Percentiles rank a stretch among this genome's conserved stretches.
These are phyloP conservation scores for Scomber japonicus DNA, from an alignment of 2,113 vertebrate species.

Conservation along the genomic window DNA sequence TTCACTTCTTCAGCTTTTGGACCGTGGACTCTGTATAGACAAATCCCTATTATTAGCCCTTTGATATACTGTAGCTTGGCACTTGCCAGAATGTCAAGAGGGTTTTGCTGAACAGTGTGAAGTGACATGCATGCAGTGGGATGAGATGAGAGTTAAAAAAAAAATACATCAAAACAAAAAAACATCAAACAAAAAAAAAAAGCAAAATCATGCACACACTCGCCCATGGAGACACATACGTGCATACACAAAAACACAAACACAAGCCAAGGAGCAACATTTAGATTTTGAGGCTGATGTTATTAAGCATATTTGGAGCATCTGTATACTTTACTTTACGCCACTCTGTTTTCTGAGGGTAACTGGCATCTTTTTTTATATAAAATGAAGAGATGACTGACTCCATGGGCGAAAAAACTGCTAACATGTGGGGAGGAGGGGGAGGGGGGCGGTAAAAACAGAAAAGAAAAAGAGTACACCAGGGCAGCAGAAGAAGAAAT, in stretches of 20 bases:
- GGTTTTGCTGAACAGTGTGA: conserved; percentile 30
- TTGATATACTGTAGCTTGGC: conserved; percentile 20
- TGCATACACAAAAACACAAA: neutral
- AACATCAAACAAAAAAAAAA: too few relatives aligned
- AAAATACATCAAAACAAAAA: too few relatives aligned
- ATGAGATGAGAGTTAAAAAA: conserved; percentile 3
- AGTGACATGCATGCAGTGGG: conserved; percentile 24
- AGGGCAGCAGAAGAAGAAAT: conserved; percentile 42
- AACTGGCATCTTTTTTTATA: conserved; percentile 40
- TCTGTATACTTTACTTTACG: conserved; percentile 10
- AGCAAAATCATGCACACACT: neutral
- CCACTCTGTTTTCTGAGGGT: conserved; percentile 21
- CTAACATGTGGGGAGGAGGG: neutral
- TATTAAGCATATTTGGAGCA: conserved; percentile 22
- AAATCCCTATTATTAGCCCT: conserved; percentile 50
- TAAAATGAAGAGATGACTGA: conserved; percentile 33
- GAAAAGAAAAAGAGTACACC: conserved; percentile 11
- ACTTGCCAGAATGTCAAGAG: conserved; percentile 33
- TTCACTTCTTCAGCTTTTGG: conserved; percentile 44
- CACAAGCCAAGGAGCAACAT: neutral
- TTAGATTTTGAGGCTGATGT: conserved; percentile 3
- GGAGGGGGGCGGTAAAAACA: neutral
- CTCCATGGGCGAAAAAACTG: conserved; percentile 6
- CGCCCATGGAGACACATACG: neutral
- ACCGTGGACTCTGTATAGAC: conserved; percentile 39